Percentiles rank a stretch among this genome's conserved stretches.
These are phyloP conservation scores for Sebastes miniatus DNA, from an alignment of 2,797 vertebrate genomes.

Conservation along the genomic window DNA sequence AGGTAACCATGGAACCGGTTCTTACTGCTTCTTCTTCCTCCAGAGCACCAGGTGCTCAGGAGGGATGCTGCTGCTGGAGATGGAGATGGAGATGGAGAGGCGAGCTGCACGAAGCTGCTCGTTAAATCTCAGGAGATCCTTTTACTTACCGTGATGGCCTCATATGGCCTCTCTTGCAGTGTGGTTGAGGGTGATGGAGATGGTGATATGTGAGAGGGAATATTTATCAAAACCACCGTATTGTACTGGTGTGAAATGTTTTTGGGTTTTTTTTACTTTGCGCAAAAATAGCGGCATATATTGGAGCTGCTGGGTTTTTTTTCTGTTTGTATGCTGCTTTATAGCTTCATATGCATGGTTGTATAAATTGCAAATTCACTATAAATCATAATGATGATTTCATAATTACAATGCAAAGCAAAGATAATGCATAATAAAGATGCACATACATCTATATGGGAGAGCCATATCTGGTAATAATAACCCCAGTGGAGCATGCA, in stretches of 20 bases:
- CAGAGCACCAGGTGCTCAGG: slow-evolving; percentile 38
- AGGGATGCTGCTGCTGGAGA: slow-evolving; percentile 16
- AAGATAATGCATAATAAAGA: not conserved
- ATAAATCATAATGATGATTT: too few species aligned
- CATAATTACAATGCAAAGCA: not conserved
- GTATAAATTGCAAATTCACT: not conserved
- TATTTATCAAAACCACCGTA: not conserved
- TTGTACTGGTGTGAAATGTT: slow-evolving; percentile 7
- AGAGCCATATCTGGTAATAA: slow-evolving; percentile 3
- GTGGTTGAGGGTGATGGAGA: not conserved
- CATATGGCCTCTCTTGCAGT: slow-evolving; percentile 8
- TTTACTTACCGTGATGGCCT: slow-evolving; percentile 39
- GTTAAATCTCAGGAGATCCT: slow-evolving; percentile 48
- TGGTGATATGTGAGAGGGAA: not conserved
- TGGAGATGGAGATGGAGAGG: slow-evolving; percentile 50
- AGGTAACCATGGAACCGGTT: slow-evolving; percentile 71
- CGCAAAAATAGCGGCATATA: slow-evolving; percentile 60
- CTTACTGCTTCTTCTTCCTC: not conserved
- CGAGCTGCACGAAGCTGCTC: slow-evolving; percentile 29
- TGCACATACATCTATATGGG: not conserved
- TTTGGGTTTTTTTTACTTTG: slow-evolving; percentile 36
- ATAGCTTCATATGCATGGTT: not conserved
- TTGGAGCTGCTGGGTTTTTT: not conserved
- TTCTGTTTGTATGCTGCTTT: not conserved
- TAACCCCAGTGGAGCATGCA: not conserved